Evolutionary conservation across 1,140 invertebrate genomes (phyloP).

Genomic region (Eulimnadia texana): DNA sequence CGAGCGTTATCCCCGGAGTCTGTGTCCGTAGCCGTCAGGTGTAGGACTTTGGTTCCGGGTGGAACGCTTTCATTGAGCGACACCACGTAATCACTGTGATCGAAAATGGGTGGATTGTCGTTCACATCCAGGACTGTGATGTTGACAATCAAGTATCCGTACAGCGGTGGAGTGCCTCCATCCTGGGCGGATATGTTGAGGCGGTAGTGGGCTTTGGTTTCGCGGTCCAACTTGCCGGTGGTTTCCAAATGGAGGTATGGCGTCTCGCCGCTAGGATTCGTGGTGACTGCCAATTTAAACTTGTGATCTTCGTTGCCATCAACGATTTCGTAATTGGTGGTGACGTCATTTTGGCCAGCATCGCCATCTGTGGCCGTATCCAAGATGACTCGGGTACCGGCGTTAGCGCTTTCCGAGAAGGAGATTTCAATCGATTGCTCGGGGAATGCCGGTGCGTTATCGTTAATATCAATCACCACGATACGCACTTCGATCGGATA

Average conservation of each 20-base stretch:
- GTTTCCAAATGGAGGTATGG: conserved; percentile 82
- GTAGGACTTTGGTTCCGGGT: conserved; percentile 68
- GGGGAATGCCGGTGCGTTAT: conserved; percentile 77
- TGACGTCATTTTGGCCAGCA: conserved; percentile 66
- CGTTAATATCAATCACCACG: conserved; percentile 70
- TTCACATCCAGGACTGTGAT: conserved; percentile 84
- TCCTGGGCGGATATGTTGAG: conserved; percentile 81
- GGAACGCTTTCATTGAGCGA: conserved; percentile 80
- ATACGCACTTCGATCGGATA: conserved; percentile 85
- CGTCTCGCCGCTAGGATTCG: conserved; percentile 71
- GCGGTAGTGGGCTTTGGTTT: conserved; percentile 62
- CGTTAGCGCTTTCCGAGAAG: conserved; percentile 78
- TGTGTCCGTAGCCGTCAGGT: conserved; percentile 79
- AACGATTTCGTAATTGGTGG: conserved; percentile 73
- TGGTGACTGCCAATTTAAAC: conserved; percentile 69
- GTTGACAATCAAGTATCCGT: conserved; percentile 76
- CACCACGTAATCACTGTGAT: conserved; percentile 81
- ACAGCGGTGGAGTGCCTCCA: conserved; percentile 58
- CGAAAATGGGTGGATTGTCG: conserved; percentile 86
- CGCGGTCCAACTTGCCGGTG: conserved; percentile 73
- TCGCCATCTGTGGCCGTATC: conserved; percentile 79
- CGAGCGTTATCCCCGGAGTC: conserved; percentile 85
- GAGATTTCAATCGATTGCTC: conserved; percentile 67
- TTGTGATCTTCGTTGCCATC: conserved; percentile 73
- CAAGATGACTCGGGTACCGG: conserved; percentile 66